Evolutionary conservation across 1,140 invertebrate species (phyloP), one percentile per base, ranked within the genome.

Genomic region (Amyelois transitella): DNA sequence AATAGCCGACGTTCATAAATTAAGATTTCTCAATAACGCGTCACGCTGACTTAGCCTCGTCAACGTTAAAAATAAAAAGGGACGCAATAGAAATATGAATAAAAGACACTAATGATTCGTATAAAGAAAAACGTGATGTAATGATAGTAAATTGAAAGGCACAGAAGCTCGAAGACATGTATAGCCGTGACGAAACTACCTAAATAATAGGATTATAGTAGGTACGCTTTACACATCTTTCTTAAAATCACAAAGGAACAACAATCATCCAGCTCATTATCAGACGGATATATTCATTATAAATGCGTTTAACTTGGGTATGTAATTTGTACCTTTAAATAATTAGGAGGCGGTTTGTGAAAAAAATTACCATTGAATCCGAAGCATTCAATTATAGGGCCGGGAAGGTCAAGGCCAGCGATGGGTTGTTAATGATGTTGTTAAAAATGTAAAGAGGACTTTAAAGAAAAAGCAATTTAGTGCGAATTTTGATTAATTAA

Each of bases 131-230:
- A 57, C 43, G 22, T 52, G 54, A 55, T 25, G 49, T 58, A 62
- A 62, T 54, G 45, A 51, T 56, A 18, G 47, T 52, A 55, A 58
- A 62, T 56, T 58, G 55, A 62, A 54, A 58, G 43, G 48, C 50
- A 62, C 43, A 55, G 55, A 55, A 51, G 52, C 52, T 28, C 51
- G 55, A 58, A 45, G 21, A 12, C 2, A 28, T n/a, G 12, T 38
- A 43, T 54, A 52, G 19, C 60, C 60, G 12, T 58, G 60, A 53
- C 47, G 19, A 12, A n/a, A 21, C 45, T n/a, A 20, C 10, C n/a
- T 45, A 48, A 48, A 48, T 8, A 48, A 48, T 48, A 20, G 45
- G 45, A 48, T 48, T 19, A 48, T 48, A 21, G n/a, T 48, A 21
- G 21, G 6, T 8, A 48, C 8, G 10, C 3, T 48, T n/a, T 17